Evolutionary conservation across 2,113 vertebrate species (phyloP), one percentile per base, ranked within the genome.

Genomic region (Neogobius melanostomus): DNA sequence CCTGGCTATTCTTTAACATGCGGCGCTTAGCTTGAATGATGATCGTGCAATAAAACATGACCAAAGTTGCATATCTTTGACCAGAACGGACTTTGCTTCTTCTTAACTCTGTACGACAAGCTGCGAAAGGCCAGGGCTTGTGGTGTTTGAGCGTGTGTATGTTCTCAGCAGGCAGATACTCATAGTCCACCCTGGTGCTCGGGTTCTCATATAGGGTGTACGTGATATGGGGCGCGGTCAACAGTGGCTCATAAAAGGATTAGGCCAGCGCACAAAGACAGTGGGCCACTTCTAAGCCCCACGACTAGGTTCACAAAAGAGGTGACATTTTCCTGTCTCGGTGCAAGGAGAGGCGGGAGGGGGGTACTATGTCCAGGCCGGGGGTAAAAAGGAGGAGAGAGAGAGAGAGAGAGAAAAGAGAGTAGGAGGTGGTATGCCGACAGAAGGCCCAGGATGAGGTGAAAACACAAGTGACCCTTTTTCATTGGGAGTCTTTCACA

Each of bases 241-340:
- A 87, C 91, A 91, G 82, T 85, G 90, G 86, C 92, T 93, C 93
- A 86, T 92, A 94, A 94, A 93, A 92, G 92, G 87, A 93, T 92
- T 93, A 91, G 90, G 88, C 85, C 80, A 85, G 78, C 75, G 88
- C 75, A 92, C 91, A 95, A 94, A 93, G 89, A 92, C 85, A 87
- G 71, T 89, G 89, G 91, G 89, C 86, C 67, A 79, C 93, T 92
- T 94, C 92, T 94, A 91, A 95, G 91, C 83, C 53, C 53, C 12
- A 8, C 65, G 81, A 86, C 76, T 76, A 1, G 88, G 87, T 89
- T 85, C 87, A 93, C 90, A 93, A 92, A 91, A 91, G 91, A 89
- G 80, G 88, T 95, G 94, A 94, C 93, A 93, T 94, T 93, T 95
- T 91, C 92, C 92, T 90, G 91, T 94, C 93, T 92, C 90, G 49